phyloP scores from a whole-genome alignment of 2,113 vertebrate species.

The Semicossyphus pulcher region DNA sequence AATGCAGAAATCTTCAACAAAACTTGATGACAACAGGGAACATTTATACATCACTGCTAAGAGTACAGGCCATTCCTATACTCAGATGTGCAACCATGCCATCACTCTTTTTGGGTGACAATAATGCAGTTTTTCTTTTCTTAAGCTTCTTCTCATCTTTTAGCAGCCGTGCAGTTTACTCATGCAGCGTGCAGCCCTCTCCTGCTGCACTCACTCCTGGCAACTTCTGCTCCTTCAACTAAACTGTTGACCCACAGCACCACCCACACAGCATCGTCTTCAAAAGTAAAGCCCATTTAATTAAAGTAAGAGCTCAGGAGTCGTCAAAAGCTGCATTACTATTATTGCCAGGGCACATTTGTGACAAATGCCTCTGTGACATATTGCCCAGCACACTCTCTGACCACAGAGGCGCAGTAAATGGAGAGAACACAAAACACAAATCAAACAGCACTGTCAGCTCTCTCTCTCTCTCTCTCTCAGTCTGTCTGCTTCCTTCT shows the following conservation, averaged over 20 bases:
- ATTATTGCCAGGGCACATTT: constrained; percentile 67
- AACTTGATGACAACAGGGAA: no score
- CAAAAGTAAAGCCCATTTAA: constrained; percentile 59
- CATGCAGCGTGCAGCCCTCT: background rate
- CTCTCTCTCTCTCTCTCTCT: no score
- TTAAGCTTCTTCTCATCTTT: no score
- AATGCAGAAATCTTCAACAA: no score
- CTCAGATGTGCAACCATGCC: no score
- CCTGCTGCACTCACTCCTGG: constrained; percentile 9
- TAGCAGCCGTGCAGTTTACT: no score
- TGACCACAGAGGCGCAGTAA: background rate
- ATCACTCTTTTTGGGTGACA: no score
- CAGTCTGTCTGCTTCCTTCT: background rate
- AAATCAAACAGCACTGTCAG: background rate
- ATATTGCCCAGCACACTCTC: constrained; percentile 26
- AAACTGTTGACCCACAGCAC: constrained; percentile 15
- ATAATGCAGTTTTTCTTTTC: no score
- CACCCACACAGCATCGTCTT: constrained; percentile 29
- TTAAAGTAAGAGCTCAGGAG: constrained; percentile 74
- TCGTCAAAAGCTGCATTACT: constrained; percentile 73
- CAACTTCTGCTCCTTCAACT: background rate
- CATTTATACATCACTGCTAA: no score
- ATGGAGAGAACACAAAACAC: constrained; percentile 4
- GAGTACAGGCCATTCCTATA: no score
- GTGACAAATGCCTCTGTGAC: constrained; percentile 66